Conservation (phyloP, 2,888 invertebrate genomes). For the Pollenia amentaria region DNA sequence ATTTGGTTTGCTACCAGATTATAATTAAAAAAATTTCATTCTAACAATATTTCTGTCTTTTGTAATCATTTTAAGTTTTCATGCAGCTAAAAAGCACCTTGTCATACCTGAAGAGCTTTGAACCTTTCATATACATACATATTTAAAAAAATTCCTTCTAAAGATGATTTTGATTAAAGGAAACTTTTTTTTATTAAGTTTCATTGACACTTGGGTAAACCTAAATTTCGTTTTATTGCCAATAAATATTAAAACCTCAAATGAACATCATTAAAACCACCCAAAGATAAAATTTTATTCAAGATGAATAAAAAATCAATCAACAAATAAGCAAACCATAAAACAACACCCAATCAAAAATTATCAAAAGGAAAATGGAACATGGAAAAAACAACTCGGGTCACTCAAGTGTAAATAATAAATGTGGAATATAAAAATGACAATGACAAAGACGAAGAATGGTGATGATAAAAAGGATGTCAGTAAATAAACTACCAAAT, state of each 20-base stretch:
- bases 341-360: conserved; percentile 8
- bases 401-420: conserved; percentile 69
- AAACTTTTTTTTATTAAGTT: background rate
- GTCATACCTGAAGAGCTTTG: no score
- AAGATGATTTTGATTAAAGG: background rate
- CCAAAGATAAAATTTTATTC: conserved; percentile 35
- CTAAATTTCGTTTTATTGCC: background rate
- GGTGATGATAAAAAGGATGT: conserved; percentile 68
- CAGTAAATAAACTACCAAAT: conserved; percentile 70
- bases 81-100: no score
- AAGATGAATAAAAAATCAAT: conserved; percentile 44
- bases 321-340: conserved; percentile 42
- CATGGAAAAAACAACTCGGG: conserved; percentile 20
- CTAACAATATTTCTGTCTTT: no score
- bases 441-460: conserved; percentile 1
- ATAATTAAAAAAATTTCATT: no score
- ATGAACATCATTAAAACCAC: conserved; percentile 13
- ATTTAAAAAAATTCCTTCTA: no score
- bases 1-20: no score
- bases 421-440: conserved; percentile 51
- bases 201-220: conserved; percentile 30
- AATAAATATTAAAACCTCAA: conserved; percentile 52
- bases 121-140: no score
- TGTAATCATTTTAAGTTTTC: no score
- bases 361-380: background rate